Conservation (phyloP, 2,888 invertebrate species). For the Amaurobius ferox region DNA sequence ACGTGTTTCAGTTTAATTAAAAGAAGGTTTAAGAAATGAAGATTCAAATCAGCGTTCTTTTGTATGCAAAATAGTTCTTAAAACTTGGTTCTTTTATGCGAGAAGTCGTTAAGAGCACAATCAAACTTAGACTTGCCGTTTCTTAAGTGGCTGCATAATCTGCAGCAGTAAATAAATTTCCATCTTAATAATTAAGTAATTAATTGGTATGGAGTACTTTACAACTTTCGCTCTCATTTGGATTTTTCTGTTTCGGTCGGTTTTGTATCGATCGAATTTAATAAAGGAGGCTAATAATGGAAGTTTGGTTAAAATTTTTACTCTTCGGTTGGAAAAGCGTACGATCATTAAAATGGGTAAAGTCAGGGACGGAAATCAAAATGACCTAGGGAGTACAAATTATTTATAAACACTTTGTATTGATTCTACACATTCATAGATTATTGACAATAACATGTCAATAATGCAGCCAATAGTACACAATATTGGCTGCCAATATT, state of each 20-base stretch:
- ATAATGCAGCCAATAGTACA: too few relatives aligned
- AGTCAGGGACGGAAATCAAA: too few relatives aligned
- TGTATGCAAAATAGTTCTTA: conserved; percentile 12
- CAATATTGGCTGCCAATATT: too few relatives aligned
- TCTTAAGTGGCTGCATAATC: background rate
- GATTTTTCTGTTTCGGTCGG: background rate
- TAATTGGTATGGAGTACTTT: background rate
- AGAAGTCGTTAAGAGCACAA: background rate
- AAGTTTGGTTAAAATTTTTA: too few relatives aligned
- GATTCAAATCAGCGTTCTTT: conserved; percentile 14
- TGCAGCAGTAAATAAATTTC: background rate
- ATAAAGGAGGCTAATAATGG: too few relatives aligned
- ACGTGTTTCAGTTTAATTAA: conserved; percentile 14
- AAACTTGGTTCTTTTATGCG: background rate
- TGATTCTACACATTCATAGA: too few relatives aligned
- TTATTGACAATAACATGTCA: too few relatives aligned
- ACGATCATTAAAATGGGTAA: too few relatives aligned
- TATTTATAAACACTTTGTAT: too few relatives aligned
- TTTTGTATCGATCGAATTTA: background rate
- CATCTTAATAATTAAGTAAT: conserved; percentile 12
- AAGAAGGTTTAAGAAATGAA: conserved; percentile 18
- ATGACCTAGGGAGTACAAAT: too few relatives aligned
- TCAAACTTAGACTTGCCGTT: background rate
- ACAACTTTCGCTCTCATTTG: background rate
- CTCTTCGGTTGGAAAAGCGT: too few relatives aligned